Percentiles rank a stretch among this genome's conserved stretches.
Evolutionary conservation across 1,140 invertebrate species (phyloP).

Genomic region (Matsumurasca onukii): DNA sequence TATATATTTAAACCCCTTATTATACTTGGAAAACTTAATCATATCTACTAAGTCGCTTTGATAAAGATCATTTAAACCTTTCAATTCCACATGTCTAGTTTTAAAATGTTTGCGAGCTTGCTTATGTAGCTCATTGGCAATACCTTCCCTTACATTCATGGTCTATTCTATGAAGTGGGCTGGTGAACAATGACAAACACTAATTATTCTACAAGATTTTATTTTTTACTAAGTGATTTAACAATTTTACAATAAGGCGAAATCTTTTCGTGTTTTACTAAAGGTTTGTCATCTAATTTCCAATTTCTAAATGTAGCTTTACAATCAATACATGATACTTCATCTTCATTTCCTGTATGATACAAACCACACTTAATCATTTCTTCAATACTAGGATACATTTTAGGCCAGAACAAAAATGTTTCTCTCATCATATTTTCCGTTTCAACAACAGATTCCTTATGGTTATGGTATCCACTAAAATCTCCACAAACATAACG

Average conservation of each 20-base stretch:
- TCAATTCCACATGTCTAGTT: slow-evolving; percentile 31
- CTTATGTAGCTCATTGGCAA: slow-evolving; percentile 37
- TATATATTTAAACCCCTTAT: slow-evolving; percentile 50
- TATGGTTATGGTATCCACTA: neutral
- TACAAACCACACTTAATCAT: slow-evolving; percentile 27
- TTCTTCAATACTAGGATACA: slow-evolving; percentile 19
- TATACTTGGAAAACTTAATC: slow-evolving; percentile 43
- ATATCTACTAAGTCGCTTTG: slow-evolving; percentile 42
- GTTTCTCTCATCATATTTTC: slow-evolving; percentile 11
- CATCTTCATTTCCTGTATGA: slow-evolving; percentile 20
- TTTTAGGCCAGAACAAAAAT: neutral
- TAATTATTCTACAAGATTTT: neutral
- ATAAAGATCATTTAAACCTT: slow-evolving; percentile 35
- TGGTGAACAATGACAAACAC: neutral
- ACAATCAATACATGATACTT: slow-evolving; percentile 6
- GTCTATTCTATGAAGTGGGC: neutral
- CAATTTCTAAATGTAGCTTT: slow-evolving; percentile 1
- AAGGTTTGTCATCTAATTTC: neutral
- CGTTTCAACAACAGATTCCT: neutral
- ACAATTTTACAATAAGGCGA: slow-evolving; percentile 28
- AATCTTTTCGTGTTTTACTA: slow-evolving; percentile 9
- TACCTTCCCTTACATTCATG: slow-evolving; percentile 2
- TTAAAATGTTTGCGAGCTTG: slow-evolving; percentile 36
- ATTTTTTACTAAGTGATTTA: neutral
- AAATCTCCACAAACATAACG: neutral